Evolutionary conservation across 2,113 vertebrate species (phyloP).

Genomic region (Hemicordylus capensis): DNA sequence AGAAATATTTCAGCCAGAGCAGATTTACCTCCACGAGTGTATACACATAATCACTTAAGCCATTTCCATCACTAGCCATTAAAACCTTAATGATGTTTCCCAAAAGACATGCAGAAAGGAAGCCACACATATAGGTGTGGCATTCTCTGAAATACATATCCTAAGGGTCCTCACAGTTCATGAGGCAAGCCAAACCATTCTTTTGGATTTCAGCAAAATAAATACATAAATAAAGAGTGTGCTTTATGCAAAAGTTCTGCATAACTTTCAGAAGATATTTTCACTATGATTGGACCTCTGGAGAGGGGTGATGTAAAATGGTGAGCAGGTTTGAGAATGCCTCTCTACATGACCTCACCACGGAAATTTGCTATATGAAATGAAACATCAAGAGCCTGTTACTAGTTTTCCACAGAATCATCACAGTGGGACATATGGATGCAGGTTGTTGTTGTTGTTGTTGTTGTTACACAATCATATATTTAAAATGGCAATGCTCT

Average conservation of each 20-base stretch:
- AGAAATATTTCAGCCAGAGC: conserved; percentile 51
- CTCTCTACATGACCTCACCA: not conserved
- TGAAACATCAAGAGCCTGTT: not conserved
- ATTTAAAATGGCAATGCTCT: not conserved
- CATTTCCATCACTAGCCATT: conserved; percentile 58
- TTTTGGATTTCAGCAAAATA: not conserved
- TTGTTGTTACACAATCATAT: not conserved
- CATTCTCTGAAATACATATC: no score
- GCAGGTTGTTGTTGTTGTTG: not conserved
- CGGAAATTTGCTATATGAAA: not conserved
- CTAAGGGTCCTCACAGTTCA: not conserved
- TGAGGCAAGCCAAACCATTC: not conserved
- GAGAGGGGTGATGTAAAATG: not conserved
- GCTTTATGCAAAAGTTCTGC: not conserved
- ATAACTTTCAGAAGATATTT: not conserved
- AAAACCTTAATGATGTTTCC: not conserved
- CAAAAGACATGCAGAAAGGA: conserved; percentile 4
- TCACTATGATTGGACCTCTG: not conserved
- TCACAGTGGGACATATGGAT: not conserved
- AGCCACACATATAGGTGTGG: not conserved
- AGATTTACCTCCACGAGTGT: conserved; percentile 43
- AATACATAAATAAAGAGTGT: no score
- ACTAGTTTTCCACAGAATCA: not conserved
- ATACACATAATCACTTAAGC: conserved; percentile 61
- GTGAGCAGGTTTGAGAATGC: not conserved